phyloP scores from a whole-genome alignment of 1,140 invertebrate species.

The Pseudachorutes palmiensis region DNA sequence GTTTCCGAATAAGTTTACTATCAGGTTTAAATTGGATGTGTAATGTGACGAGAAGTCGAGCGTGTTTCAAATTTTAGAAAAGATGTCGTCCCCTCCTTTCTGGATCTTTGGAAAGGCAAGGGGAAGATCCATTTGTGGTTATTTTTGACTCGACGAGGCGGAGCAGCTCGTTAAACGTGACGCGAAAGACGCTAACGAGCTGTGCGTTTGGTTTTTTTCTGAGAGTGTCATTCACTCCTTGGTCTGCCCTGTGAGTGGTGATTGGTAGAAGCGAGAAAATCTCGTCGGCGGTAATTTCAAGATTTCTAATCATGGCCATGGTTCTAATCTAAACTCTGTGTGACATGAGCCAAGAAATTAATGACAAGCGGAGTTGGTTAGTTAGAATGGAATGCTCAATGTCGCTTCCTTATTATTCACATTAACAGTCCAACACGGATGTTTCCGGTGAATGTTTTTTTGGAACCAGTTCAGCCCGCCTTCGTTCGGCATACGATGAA shows the following conservation, averaged over 20 bases:
- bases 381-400: slow-evolving; percentile 7
- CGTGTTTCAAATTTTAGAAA: background rate
- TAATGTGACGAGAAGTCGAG: background rate
- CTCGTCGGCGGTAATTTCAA: background rate
- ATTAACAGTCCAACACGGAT: slow-evolving; percentile 5
- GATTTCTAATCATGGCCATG: background rate
- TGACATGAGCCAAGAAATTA: slow-evolving; percentile 11
- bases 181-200: slow-evolving; percentile 34
- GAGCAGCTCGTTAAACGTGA: slow-evolving; percentile 35
- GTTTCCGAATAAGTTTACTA: background rate
- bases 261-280: slow-evolving; percentile 22
- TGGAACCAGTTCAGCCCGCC: background rate
- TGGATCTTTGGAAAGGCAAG: background rate
- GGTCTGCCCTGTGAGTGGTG: slow-evolving; percentile 11
- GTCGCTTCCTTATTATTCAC: no score
- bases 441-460: background rate
- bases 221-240: slow-evolving; percentile 15
- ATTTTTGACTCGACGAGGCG: slow-evolving; percentile 35
- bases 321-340: no score
- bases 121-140: slow-evolving; percentile 19
- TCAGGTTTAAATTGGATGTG: slow-evolving; percentile 5
- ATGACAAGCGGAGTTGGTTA: background rate
- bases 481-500: no score
- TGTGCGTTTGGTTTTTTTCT: no score
- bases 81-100: background rate